A percentile compares a stretch with the other conserved stretches of the same genome.
phyloP scores from a whole-genome alignment of 2,797 vertebrate genomes.

The Onychomys torridus region DNA sequence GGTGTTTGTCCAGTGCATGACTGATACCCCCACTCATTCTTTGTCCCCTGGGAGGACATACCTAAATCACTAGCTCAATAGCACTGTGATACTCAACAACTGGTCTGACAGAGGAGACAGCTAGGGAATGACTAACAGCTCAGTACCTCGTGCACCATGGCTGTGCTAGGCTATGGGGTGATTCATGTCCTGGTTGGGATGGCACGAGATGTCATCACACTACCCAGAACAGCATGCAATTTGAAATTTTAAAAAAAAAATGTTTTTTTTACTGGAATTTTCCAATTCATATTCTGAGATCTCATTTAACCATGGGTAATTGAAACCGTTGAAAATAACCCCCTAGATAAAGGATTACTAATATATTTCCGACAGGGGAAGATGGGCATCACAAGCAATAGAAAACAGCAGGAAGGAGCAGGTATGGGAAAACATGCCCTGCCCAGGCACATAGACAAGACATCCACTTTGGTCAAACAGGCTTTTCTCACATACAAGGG shows the following conservation, averaged over 20 bases:
- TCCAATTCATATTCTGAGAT: background rate
- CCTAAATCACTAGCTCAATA: background rate
- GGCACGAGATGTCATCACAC: background rate
- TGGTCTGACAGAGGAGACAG: background rate
- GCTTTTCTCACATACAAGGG: background rate
- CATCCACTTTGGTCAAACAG: background rate
- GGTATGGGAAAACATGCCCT: background rate
- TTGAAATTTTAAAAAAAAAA: background rate
- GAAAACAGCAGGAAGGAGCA: background rate
- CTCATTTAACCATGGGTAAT: background rate
- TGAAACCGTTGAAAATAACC: background rate
- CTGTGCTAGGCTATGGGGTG: background rate
- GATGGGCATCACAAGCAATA: background rate
- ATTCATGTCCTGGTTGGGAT: background rate
- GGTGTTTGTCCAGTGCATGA: background rate
- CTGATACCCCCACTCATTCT: too few species aligned
- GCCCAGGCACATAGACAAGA: background rate
- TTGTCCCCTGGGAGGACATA: background rate
- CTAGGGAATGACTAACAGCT: background rate
- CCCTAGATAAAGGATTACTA: background rate
- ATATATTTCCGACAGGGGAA: background rate
- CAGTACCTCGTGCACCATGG: background rate
- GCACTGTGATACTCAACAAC: too few species aligned
- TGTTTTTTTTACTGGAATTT: slow-evolving; percentile 27
- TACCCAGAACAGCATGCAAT: background rate